phyloP scores from a whole-genome alignment of 2,113 vertebrate species.

The Clinocottus analis region DNA sequence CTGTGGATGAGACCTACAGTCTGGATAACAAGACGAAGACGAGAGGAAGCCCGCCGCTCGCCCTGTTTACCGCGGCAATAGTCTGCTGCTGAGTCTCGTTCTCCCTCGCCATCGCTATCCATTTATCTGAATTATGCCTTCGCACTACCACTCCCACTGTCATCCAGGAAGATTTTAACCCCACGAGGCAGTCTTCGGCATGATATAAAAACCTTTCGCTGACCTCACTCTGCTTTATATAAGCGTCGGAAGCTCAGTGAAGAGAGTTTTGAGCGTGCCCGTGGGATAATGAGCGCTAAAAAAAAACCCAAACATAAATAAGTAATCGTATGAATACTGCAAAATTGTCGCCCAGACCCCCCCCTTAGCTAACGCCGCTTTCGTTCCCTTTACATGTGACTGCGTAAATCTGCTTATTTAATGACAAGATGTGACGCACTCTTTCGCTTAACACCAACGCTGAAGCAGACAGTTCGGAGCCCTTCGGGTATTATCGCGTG shows the following conservation, averaged over 20 bases:
- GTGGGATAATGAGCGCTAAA: not conserved
- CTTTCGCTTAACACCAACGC: constrained; percentile 57
- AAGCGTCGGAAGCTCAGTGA: not conserved
- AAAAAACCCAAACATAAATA: not conserved
- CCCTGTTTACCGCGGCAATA: constrained; percentile 48
- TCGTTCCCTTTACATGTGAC: not conserved
- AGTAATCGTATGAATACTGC: not conserved
- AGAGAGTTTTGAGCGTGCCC: not conserved
- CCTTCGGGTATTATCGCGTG: constrained; percentile 57
- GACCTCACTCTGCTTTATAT: not conserved
- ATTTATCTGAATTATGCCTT: constrained; percentile 61
- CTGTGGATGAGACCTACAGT: constrained; percentile 26
- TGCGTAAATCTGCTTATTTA: constrained; percentile 56
- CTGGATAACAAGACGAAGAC: constrained; percentile 34
- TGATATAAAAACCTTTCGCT: not conserved
- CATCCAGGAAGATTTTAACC: constrained; percentile 52
- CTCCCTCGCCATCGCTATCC: constrained; percentile 25
- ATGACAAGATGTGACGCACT: constrained; percentile 59
- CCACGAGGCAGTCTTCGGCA: not conserved
- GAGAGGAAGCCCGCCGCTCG: constrained; percentile 32
- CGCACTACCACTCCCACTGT: constrained; percentile 49
- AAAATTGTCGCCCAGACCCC: not conserved
- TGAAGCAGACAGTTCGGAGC: constrained; percentile 69
- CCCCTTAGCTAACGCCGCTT: constrained; percentile 1
- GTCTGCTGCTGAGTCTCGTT: constrained; percentile 49